Conservation (phyloP, 2,797 vertebrate species). For the Anabas testudineus region DNA sequence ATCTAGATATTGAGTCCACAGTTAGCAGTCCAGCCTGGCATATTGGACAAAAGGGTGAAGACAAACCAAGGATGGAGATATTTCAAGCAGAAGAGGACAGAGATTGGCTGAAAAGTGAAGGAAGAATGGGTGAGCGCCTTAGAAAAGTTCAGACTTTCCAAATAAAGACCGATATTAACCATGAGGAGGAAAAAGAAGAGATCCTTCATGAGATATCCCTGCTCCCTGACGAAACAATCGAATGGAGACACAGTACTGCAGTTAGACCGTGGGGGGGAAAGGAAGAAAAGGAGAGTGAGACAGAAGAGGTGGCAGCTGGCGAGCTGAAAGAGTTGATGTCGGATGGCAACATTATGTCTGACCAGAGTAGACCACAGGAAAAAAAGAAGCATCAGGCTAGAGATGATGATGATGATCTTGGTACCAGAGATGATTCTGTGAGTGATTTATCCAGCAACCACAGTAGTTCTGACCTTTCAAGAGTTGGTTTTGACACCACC, state of each 20-base stretch:
- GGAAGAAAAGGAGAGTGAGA: background rate
- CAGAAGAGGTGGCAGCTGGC: background rate
- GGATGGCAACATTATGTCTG: constrained; percentile 3
- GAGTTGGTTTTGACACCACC: background rate
- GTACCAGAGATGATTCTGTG: background rate
- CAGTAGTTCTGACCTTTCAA: background rate
- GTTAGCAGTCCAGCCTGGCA: constrained; percentile 61
- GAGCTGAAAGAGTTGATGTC: background rate
- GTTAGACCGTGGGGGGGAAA: background rate
- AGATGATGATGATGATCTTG: background rate
- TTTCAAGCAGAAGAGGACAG: constrained; percentile 22
- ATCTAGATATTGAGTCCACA: constrained; percentile 30
- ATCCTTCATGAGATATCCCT: background rate
- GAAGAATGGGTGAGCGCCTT: background rate
- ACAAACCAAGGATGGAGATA: background rate
- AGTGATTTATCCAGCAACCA: background rate
- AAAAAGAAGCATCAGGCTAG: background rate
- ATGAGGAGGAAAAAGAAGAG: constrained; percentile 1
- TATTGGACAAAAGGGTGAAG: background rate
- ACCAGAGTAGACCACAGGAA: background rate
- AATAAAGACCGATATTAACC: background rate
- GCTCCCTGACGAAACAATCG: background rate
- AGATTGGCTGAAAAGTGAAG: background rate
- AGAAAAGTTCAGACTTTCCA: background rate
- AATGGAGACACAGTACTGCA: background rate